phyloP scores from a whole-genome alignment of 2,797 vertebrate species.

The Sphenodon punctatus region DNA sequence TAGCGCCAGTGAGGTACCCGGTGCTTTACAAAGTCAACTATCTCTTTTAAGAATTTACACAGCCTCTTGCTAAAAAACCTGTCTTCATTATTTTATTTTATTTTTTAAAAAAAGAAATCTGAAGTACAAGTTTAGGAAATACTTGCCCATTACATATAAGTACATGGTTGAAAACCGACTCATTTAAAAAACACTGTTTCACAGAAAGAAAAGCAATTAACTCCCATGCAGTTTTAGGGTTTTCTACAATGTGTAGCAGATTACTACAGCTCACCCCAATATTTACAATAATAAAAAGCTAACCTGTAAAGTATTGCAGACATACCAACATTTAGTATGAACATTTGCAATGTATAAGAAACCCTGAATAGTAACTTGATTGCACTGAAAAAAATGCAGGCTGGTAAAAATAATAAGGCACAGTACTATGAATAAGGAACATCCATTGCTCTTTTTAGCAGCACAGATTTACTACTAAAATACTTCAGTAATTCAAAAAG shows the following conservation, averaged over 20 bases:
- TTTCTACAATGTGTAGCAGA: not conserved
- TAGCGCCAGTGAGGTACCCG: too few relatives aligned
- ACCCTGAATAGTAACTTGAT: not conserved
- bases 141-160: not conserved
- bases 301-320: not conserved
- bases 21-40: not conserved
- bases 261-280: conserved; percentile 10
- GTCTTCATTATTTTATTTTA: conserved; percentile 31
- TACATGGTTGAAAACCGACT: not conserved
- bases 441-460: not conserved
- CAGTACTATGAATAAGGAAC: not conserved
- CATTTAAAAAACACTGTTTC: conserved; percentile 2
- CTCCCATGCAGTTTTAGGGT: not conserved
- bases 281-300: not conserved
- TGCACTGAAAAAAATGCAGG: conserved; percentile 2
- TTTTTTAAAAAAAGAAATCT: conserved; percentile 13
- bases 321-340: not conserved
- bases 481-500: not conserved
- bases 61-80: conserved; percentile 20
- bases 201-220: not conserved
- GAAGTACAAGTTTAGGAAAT: conserved; percentile 26
- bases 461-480: not conserved
- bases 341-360: not conserved
- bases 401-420: conserved; percentile 31
- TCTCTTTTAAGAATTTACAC: not conserved